These are phyloP conservation scores for Eublepharis macularius DNA, from an alignment of 2,113 vertebrate genomes.

Conservation along the genomic window DNA sequence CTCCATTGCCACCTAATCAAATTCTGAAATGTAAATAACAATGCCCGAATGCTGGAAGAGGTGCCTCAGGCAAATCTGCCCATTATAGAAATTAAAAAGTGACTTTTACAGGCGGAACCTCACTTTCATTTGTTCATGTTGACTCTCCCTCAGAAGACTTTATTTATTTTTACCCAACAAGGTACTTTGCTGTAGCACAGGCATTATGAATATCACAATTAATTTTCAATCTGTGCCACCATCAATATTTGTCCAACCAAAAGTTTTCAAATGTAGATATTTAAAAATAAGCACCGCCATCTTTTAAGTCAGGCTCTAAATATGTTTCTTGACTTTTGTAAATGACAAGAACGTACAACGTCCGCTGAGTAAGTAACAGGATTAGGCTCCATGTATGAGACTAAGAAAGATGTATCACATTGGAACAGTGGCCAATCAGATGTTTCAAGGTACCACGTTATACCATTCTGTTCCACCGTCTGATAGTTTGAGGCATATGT, in stretches of 20 bases:
- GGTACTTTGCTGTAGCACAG: not conserved
- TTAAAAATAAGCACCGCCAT: not conserved
- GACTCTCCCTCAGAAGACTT: not conserved
- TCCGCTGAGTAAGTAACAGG: not conserved
- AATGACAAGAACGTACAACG: not conserved
- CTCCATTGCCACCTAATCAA: constrained; percentile 28
- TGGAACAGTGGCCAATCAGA: no score
- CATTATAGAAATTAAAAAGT: constrained; percentile 27
- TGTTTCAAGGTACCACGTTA: no score
- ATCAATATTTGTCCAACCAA: not conserved
- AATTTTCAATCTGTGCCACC: not conserved
- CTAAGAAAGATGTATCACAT: not conserved
- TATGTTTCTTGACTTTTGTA: not conserved
- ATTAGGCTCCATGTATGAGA: not conserved
- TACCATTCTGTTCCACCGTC: no score
- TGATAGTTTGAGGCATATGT: no score
- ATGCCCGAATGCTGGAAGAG: not conserved
- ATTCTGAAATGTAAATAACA: constrained; percentile 48
- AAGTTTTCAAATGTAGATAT: not conserved
- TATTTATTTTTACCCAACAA: not conserved
- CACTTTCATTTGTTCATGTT: not conserved
- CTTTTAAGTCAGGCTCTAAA: not conserved
- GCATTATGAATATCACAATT: not conserved
- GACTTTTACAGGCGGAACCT: not conserved
- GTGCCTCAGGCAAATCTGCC: not conserved